A percentile compares a stretch with the other conserved stretches of the same genome.
phyloP scores from a whole-genome alignment of 2,888 invertebrate genomes.

The Hydropsyche betteni region DNA sequence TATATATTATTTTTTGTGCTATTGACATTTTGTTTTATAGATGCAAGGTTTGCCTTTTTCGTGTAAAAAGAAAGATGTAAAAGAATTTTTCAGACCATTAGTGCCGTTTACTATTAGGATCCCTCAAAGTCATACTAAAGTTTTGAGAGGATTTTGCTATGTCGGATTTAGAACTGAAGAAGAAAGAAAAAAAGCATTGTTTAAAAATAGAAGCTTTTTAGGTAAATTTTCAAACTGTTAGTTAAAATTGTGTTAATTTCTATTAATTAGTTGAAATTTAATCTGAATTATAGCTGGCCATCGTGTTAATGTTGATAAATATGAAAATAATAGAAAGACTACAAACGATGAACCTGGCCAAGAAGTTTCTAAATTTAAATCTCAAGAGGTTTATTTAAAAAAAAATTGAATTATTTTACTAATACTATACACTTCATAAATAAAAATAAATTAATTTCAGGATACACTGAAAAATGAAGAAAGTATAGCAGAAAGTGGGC shows the following conservation, averaged over 20 bases:
- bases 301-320: slow-evolving; percentile 61
- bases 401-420: not conserved
- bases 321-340: slow-evolving; percentile 59
- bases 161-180: slow-evolving; percentile 89
- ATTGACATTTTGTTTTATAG: slow-evolving; percentile 63
- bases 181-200: slow-evolving; percentile 80
- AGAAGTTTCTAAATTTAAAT: slow-evolving; percentile 55
- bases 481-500: slow-evolving; percentile 87
- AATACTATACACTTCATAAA: slow-evolving; percentile 6
- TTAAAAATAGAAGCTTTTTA: slow-evolving; percentile 86
- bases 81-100: slow-evolving; percentile 84
- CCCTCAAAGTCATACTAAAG: slow-evolving; percentile 69
- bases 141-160: slow-evolving; percentile 85
- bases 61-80: slow-evolving; percentile 83
- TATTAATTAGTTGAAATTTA: not conserved
- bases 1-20: not conserved
- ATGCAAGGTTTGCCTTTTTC: slow-evolving; percentile 80
- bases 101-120: slow-evolving; percentile 82
- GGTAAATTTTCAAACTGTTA: slow-evolving; percentile 62
- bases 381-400: slow-evolving; percentile 58
- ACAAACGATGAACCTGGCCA: slow-evolving; percentile 59
- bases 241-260: not conserved
- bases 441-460: slow-evolving; percentile 59
- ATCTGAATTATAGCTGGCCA: slow-evolving; percentile 59
- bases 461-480: slow-evolving; percentile 76